Evolutionary conservation across 1,140 invertebrate species (phyloP).

Genomic region (Drosophila nikananu): DNA sequence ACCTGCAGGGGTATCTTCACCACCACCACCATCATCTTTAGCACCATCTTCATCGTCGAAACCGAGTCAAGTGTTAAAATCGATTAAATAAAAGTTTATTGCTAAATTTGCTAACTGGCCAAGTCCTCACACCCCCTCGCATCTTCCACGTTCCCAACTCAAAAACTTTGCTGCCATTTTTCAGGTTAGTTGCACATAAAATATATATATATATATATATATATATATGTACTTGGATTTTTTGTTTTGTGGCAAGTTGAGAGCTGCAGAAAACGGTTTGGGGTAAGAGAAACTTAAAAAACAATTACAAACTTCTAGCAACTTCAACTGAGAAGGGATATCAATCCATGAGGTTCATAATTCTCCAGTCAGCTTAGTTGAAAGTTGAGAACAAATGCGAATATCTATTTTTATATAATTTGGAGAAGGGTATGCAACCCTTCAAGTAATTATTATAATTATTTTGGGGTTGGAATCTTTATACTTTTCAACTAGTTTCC

Average conservation of each 20-base stretch:
- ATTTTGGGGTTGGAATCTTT: not conserved
- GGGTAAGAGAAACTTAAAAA: slow-evolving; percentile 32
- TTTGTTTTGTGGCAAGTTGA: slow-evolving; percentile 9
- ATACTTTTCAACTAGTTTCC: not conserved
- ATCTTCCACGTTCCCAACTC: not conserved
- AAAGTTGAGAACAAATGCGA: slow-evolving; percentile 36
- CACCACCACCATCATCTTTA: slow-evolving; percentile 30
- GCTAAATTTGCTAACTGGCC: slow-evolving; percentile 80
- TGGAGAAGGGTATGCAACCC: not conserved
- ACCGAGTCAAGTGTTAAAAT: slow-evolving; percentile 80
- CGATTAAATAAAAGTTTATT: slow-evolving; percentile 83
- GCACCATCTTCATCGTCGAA: slow-evolving; percentile 17
- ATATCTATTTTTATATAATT: not conserved
- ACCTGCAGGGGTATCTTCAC: slow-evolving; percentile 33
- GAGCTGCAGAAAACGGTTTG: not conserved
- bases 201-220: not conserved
- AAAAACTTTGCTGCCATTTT: slow-evolving; percentile 16
- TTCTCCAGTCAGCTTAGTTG: not conserved
- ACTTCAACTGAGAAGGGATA: slow-evolving; percentile 10
- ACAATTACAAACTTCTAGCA: slow-evolving; percentile 47
- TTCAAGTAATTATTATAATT: not conserved
- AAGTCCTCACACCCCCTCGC: slow-evolving; percentile 21
- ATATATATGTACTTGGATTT: slow-evolving; percentile 4
- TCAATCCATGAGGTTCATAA: slow-evolving; percentile 15
- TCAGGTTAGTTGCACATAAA: slow-evolving; percentile 39